Percentiles rank a stretch among this genome's conserved stretches.
These are phyloP conservation scores for Potamilus streckersoni DNA, from an alignment of 1,140 invertebrate genomes.

Conservation along the genomic window DNA sequence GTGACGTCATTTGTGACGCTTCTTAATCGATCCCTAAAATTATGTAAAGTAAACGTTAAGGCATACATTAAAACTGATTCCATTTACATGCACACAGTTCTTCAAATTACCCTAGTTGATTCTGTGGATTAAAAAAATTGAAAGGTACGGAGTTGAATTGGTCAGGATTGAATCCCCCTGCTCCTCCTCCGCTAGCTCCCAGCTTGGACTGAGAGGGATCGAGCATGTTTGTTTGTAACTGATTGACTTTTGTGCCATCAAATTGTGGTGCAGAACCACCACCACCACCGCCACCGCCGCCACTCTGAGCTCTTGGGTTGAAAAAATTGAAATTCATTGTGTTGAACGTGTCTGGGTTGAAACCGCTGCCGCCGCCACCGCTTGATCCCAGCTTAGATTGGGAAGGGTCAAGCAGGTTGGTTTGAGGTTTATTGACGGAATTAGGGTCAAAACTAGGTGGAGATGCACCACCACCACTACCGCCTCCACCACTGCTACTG, in stretches of 20 bases:
- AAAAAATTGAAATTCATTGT: slow-evolving; percentile 17
- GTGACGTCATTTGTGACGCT: no score
- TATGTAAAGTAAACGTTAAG: no score
- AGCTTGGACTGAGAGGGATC: slow-evolving; percentile 32
- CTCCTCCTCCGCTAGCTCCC: slow-evolving; percentile 28
- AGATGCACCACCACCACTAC: not conserved
- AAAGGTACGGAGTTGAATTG: slow-evolving; percentile 36
- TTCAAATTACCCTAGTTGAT: not conserved
- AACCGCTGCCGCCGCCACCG: slow-evolving; percentile 6
- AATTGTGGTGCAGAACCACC: slow-evolving; percentile 22
- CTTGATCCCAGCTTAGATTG: slow-evolving; percentile 8
- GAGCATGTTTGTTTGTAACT: slow-evolving; percentile 31
- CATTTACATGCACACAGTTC: no score
- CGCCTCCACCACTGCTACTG: not conserved
- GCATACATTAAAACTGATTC: no score
- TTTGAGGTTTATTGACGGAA: slow-evolving; percentile 7
- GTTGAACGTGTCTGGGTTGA: slow-evolving; percentile 18
- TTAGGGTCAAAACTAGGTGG: slow-evolving; percentile 18
- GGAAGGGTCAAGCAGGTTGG: slow-evolving; percentile 21
- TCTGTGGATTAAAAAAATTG: slow-evolving; percentile 39
- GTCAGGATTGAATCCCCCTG: slow-evolving; percentile 33
- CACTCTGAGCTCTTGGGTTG: slow-evolving; percentile 13
- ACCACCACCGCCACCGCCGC: not conserved
- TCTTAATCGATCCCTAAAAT: no score
- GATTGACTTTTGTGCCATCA: slow-evolving; percentile 32